phyloP scores from a whole-genome alignment of 2,888 invertebrate genomes.

The Ischnus inquisitorius region DNA sequence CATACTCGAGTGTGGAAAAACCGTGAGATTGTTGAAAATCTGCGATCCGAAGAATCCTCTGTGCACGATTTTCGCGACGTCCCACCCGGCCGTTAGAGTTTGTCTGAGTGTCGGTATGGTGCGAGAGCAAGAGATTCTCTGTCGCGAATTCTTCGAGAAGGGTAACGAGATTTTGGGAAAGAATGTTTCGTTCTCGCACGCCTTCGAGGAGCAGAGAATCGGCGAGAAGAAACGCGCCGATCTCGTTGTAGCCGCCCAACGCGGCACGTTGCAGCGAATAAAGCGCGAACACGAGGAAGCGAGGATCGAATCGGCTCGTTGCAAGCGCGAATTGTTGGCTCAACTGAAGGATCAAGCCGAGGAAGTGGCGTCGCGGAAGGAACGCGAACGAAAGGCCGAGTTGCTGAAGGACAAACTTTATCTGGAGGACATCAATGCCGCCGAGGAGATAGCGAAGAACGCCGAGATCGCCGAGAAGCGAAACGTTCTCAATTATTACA shows the following conservation, averaged over 20 bases:
- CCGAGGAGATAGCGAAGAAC: constrained; percentile 76
- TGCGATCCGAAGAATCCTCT: constrained; percentile 89
- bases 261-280: constrained; percentile 76
- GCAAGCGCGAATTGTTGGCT: constrained; percentile 77
- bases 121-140: constrained; percentile 86
- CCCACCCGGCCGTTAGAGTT: constrained; percentile 87
- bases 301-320: constrained; percentile 71
- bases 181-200: constrained; percentile 77
- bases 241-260: constrained; percentile 78
- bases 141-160: constrained; percentile 86
- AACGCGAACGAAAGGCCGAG: constrained; percentile 76
- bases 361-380: constrained; percentile 76
- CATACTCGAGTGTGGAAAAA: constrained; percentile 92
- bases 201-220: constrained; percentile 78
- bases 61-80: constrained; percentile 86
- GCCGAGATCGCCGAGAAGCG: constrained; percentile 76
- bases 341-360: constrained; percentile 80
- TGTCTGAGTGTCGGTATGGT: constrained; percentile 87
- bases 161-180: constrained; percentile 83
- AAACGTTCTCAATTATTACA: constrained; percentile 89
- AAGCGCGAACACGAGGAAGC: constrained; percentile 77
- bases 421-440: constrained; percentile 71
- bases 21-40: constrained; percentile 90
- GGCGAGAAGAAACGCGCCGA: constrained; percentile 77
- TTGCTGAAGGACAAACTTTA: constrained; percentile 77